Conservation (phyloP, 2,888 invertebrate genomes). For the Allolobophora icterica region DNA sequence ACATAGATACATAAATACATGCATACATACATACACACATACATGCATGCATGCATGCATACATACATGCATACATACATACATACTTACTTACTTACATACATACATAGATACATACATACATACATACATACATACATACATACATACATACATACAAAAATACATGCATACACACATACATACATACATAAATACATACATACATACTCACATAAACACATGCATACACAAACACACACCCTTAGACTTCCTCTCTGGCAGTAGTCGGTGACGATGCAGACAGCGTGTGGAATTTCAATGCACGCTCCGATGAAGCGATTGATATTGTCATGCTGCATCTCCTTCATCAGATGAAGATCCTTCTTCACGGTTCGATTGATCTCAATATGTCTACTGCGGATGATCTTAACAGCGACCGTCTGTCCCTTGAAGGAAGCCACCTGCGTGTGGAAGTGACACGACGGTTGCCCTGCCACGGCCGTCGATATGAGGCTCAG, state of each 20-base stretch:
- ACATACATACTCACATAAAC: neutral
- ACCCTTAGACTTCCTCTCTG: constrained; percentile 86
- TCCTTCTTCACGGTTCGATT: constrained; percentile 89
- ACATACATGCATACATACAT: no score
- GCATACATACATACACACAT: no score
- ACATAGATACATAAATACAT: no score
- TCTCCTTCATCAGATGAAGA: constrained; percentile 64
- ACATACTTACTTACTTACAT: no score
- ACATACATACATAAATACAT: neutral
- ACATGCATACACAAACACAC: neutral
- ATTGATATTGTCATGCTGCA: constrained; percentile 88
- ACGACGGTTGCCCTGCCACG: neutral
- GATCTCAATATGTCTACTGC: constrained; percentile 85
- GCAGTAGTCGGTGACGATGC: constrained; percentile 95
- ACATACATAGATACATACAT: no score
- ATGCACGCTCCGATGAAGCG: constrained; percentile 95
- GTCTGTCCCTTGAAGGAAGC: constrained; percentile 86
- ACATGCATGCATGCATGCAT: no score
- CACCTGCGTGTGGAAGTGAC: constrained; percentile 87
- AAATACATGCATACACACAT: neutral
- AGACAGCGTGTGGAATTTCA: constrained; percentile 81
- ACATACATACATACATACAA: neutral
- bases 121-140: neutral
- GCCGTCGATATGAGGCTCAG: constrained; percentile 29
- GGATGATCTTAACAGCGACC: constrained; percentile 84